Conservation (phyloP, 1,140 invertebrate genomes). For the Drosophila quadrilineata region DNA sequence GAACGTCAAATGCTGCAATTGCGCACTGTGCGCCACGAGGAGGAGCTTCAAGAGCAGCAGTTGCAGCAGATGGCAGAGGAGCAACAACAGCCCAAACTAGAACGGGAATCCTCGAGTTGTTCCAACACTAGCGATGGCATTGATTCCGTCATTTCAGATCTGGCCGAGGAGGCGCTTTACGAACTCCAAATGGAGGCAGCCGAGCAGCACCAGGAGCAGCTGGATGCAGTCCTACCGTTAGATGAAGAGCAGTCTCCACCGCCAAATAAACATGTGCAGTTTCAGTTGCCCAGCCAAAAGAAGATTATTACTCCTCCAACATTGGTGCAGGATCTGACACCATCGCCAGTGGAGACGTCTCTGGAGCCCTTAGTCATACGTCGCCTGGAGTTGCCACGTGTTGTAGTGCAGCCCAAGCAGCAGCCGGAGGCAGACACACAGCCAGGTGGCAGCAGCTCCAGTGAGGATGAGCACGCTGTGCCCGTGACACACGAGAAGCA, state of each 20-base stretch:
- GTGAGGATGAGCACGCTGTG: conserved; percentile 20
- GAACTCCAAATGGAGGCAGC: conserved; percentile 71
- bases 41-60: conserved; percentile 45
- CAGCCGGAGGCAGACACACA: not conserved
- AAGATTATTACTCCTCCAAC: conserved; percentile 2
- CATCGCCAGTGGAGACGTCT: conserved; percentile 5
- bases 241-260: not conserved
- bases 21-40: conserved; percentile 62
- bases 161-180: conserved; percentile 68
- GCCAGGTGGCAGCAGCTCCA: conserved; percentile 10
- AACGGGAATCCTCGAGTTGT: conserved; percentile 58
- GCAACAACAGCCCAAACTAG: conserved; percentile 6
- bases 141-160: conserved; percentile 74
- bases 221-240: conserved; percentile 18
- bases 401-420: conserved; percentile 45
- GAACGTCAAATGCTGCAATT: conserved; percentile 57
- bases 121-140: conserved; percentile 78
- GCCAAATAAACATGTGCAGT: conserved; percentile 48
- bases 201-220: conserved; percentile 44
- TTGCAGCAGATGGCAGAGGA: not conserved
- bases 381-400: conserved; percentile 57
- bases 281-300: conserved; percentile 42
- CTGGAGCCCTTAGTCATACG: conserved; percentile 50
- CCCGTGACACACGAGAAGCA: conserved; percentile 48
- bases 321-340: not conserved